phyloP scores from a whole-genome alignment of 2,113 vertebrate species.

The Dromiciops gliroides region DNA sequence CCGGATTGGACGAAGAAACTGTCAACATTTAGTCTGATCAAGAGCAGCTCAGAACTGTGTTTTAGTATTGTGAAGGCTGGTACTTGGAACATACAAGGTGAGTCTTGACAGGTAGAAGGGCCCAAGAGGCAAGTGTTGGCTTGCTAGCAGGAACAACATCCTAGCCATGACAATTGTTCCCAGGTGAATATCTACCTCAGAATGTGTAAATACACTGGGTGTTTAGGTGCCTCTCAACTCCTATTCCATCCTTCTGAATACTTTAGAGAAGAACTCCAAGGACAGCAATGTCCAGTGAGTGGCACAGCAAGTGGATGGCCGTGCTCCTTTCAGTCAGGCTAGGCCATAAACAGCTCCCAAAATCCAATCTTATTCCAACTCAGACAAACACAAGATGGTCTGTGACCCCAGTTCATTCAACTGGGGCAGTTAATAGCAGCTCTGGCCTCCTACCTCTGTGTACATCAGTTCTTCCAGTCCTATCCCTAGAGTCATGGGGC shows the following conservation, averaged over 20 bases:
- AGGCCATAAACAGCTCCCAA: not conserved
- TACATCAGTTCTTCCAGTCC: not conserved
- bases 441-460: not conserved
- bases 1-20: not conserved
- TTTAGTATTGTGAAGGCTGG: not conserved
- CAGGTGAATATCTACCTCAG: not conserved
- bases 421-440: not conserved
- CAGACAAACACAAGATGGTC: not conserved
- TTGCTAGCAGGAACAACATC: not conserved
- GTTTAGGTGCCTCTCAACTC: not conserved
- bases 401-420: not conserved
- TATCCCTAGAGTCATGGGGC: not conserved
- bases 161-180: not conserved
- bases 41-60: not conserved
- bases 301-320: not conserved
- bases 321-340: not conserved
- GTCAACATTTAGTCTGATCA: not conserved
- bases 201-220: not conserved
- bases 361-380: not conserved
- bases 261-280: not conserved
- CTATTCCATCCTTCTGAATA: not conserved
- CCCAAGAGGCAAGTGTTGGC: not conserved
- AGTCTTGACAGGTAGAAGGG: not conserved
- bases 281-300: not conserved
- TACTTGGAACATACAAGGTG: not conserved